Percentiles rank a stretch among this genome's conserved stretches.
Conservation (phyloP, 2,113 vertebrate species). For the Rhabdomys dilectus region DNA sequence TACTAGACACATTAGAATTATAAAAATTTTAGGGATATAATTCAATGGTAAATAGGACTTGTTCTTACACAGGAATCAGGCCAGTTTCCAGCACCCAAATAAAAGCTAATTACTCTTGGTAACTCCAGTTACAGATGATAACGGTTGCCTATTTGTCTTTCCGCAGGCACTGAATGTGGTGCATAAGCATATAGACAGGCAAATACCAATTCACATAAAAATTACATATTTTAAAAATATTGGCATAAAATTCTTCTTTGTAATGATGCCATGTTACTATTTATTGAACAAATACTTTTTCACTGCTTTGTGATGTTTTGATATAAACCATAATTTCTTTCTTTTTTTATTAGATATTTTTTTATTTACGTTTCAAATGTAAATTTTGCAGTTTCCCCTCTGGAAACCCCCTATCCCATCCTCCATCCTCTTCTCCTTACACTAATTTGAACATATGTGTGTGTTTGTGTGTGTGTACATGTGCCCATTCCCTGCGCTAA, state of each 20-base stretch:
- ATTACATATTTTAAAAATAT: background rate
- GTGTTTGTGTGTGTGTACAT: too few species aligned
- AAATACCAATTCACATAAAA: background rate
- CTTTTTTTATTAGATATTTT: too few species aligned
- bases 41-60: background rate
- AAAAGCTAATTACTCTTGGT: background rate
- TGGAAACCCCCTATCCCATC: too few species aligned
- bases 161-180: background rate
- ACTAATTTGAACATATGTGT: too few species aligned
- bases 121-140: background rate
- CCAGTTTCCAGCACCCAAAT: background rate
- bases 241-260: background rate
- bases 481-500: too few species aligned
- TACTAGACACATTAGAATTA: background rate
- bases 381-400: too few species aligned
- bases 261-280: background rate
- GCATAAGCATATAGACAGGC: too few species aligned
- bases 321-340: background rate
- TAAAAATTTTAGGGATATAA: background rate
- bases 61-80: background rate
- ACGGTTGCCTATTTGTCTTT: background rate
- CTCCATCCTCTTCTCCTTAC: background rate
- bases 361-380: too few species aligned
- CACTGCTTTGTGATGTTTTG: background rate
- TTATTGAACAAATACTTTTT: conserved; percentile 5